A percentile compares a stretch with the other conserved stretches of the same genome.
phyloP scores from a whole-genome alignment of 2,888 invertebrate genomes.

The Drosophila anomalata region DNA sequence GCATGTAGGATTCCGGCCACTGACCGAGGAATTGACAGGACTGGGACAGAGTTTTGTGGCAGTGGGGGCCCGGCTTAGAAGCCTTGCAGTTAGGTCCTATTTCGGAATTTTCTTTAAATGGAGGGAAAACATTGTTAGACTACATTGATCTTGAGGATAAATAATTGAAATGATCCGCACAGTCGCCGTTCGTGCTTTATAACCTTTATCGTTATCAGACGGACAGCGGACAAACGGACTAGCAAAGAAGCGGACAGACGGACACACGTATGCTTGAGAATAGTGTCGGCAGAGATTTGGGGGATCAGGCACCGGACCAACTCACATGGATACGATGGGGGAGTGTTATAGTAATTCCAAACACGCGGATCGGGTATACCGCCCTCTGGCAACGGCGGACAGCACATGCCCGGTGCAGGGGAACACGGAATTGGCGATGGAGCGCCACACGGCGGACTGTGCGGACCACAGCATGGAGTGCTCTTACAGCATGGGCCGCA shows the following conservation, averaged over 20 bases:
- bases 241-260: background rate
- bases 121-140: background rate
- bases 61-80: background rate
- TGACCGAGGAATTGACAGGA: background rate
- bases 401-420: conserved; percentile 73
- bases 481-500: conserved; percentile 22
- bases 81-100: background rate
- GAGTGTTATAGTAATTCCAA: conserved; percentile 83
- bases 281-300: background rate
- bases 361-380: conserved; percentile 81
- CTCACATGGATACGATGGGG: conserved; percentile 81
- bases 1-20: background rate
- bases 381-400: conserved; percentile 77
- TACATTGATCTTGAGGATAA: background rate
- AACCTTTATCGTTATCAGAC: background rate
- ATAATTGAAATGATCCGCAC: background rate
- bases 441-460: conserved; percentile 40
- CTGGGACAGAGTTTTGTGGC: conserved; percentile 1
- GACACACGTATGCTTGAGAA: background rate
- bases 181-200: background rate
- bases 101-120: conserved; percentile 2
- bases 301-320: conserved; percentile 17
- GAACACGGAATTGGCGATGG: conserved; percentile 80
- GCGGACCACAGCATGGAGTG: conserved; percentile 52
- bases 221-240: background rate